Conservation (phyloP, 1,140 invertebrate genomes). For the Trypoxylus dichotomus region DNA sequence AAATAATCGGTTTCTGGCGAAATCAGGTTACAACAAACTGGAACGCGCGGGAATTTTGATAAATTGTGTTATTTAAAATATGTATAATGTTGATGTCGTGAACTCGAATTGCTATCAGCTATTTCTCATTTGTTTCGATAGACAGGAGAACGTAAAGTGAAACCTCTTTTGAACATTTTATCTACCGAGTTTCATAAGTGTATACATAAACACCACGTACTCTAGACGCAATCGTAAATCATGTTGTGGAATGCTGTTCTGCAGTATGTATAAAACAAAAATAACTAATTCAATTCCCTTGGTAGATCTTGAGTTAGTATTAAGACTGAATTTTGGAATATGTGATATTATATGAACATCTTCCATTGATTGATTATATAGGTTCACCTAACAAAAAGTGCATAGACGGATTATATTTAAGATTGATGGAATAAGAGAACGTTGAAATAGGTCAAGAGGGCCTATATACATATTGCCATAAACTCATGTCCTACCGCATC, state of each 20-base stretch:
- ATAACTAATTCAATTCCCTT: not conserved
- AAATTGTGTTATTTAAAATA: conserved; percentile 5
- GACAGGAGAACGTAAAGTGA: not conserved
- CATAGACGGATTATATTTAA: too few relatives aligned
- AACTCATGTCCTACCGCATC: too few relatives aligned
- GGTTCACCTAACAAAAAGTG: too few relatives aligned
- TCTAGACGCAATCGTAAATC: not conserved
- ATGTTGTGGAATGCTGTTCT: not conserved
- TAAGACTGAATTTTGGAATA: too few relatives aligned
- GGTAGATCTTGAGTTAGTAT: too few relatives aligned
- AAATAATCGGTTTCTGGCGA: conserved; percentile 17
- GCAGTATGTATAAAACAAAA: not conserved
- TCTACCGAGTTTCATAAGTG: not conserved
- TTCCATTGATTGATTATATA: too few relatives aligned
- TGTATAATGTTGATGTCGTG: not conserved
- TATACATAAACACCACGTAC: not conserved
- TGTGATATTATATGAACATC: too few relatives aligned
- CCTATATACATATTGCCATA: too few relatives aligned
- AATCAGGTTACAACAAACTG: conserved; percentile 27
- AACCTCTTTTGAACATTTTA: not conserved
- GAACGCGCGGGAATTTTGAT: not conserved
- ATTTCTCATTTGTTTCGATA: conserved; percentile 8
- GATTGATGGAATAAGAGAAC: too few relatives aligned
- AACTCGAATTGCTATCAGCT: not conserved
- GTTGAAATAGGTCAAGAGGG: too few relatives aligned